These are phyloP conservation scores for Prostheceraeus crozeri DNA, from an alignment of 2,888 invertebrate species.

Conservation along the genomic window DNA sequence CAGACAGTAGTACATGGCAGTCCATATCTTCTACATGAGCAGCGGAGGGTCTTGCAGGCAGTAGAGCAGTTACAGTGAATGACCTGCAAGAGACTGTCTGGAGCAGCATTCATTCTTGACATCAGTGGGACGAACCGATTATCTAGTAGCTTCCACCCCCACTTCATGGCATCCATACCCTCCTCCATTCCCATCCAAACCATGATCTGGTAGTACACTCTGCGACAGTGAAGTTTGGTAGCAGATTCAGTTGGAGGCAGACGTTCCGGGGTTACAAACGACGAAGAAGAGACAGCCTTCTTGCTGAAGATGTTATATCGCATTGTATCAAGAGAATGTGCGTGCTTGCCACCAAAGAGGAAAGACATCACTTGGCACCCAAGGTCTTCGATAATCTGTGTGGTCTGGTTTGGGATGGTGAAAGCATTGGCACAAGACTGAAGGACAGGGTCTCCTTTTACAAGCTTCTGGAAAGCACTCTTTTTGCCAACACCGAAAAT, in stretches of 20 bases:
- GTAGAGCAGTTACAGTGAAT: slow-evolving; percentile 37
- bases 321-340: slow-evolving; percentile 12
- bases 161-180: slow-evolving; percentile 26
- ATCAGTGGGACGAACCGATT: slow-evolving; percentile 32
- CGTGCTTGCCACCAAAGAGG: slow-evolving; percentile 23
- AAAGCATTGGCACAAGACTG: slow-evolving; percentile 5
- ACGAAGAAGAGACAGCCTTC: slow-evolving; percentile 27
- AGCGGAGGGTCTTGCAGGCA: slow-evolving; percentile 29
- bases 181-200: slow-evolving; percentile 26
- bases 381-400: slow-evolving; percentile 11
- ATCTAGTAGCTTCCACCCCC: slow-evolving; percentile 31
- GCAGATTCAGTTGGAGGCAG: slow-evolving; percentile 34
- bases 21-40: slow-evolving; percentile 34
- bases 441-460: neutral
- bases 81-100: slow-evolving; percentile 31
- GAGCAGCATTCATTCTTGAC: slow-evolving; percentile 19
- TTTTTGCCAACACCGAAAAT: slow-evolving; percentile 37
- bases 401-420: neutral
- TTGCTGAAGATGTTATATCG: slow-evolving; percentile 15
- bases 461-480: slow-evolving; percentile 31
- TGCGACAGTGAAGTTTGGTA: slow-evolving; percentile 28
- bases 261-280: slow-evolving; percentile 29
- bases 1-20: slow-evolving; percentile 32
- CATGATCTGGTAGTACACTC: slow-evolving; percentile 33
- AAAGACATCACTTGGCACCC: slow-evolving; percentile 21